Evolutionary conservation across 1,140 invertebrate genomes (phyloP).

Genomic region (Lanistes nyassanus): DNA sequence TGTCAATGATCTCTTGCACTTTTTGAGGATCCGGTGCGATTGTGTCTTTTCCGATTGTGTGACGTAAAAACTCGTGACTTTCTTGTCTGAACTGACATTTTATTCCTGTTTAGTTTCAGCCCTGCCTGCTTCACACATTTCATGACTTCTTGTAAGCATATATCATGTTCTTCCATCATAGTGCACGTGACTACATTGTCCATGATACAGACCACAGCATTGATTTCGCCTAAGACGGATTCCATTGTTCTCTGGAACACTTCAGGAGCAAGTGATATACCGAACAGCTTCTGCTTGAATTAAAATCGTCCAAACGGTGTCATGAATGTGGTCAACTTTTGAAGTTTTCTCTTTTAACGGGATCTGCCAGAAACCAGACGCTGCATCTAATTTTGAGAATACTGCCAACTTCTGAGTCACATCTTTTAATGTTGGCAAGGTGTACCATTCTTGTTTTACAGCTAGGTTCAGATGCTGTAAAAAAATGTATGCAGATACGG

Average conservation of each 20-base stretch:
- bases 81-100: constrained; percentile 65
- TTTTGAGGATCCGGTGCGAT: too few relatives aligned
- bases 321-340: constrained; percentile 57
- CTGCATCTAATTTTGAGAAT: constrained; percentile 28
- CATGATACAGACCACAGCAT: constrained; percentile 23
- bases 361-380: constrained; percentile 35
- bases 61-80: constrained; percentile 39
- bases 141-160: constrained; percentile 5
- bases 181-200: constrained; percentile 26
- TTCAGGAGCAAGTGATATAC: constrained; percentile 43
- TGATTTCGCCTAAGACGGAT: background rate
- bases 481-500: too few relatives aligned
- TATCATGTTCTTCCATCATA: constrained; percentile 23
- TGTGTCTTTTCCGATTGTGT: constrained; percentile 37
- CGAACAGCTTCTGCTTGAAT: too few relatives aligned
- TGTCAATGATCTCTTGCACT: too few relatives aligned
- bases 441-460: too few relatives aligned
- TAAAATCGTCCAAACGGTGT: constrained; percentile 62
- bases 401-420: constrained; percentile 13
- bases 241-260: constrained; percentile 9
- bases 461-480: too few relatives aligned
- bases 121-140: constrained; percentile 1
- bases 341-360: constrained; percentile 27
- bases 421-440: too few relatives aligned
- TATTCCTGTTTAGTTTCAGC: constrained; percentile 66